Conservation (phyloP, 2,888 invertebrate species). For the Andrena trimmerana region DNA sequence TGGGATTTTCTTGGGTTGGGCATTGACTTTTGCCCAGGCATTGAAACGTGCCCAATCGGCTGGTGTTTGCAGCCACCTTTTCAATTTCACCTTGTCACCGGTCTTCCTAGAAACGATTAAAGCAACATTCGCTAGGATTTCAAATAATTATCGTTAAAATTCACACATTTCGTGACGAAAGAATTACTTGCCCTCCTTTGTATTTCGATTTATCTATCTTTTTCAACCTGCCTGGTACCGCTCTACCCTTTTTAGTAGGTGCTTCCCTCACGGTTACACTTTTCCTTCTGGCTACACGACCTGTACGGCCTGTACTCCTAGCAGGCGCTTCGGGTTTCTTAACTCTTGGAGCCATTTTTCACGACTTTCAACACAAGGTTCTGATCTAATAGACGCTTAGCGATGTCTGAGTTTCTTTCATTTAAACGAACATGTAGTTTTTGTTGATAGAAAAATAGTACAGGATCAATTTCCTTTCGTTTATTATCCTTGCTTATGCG, state of each 20-base stretch:
- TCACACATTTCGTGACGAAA: not conserved
- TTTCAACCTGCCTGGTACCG: not conserved
- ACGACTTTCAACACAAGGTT: too few relatives aligned
- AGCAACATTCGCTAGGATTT: not conserved
- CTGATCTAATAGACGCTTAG: too few relatives aligned
- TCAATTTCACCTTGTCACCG: slow-evolving; percentile 41
- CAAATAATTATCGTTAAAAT: not conserved
- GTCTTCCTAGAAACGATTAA: not conserved
- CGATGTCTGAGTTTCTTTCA: too few relatives aligned
- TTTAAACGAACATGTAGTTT: not conserved
- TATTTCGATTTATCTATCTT: slow-evolving; percentile 3
- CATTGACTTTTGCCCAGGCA: slow-evolving; percentile 75
- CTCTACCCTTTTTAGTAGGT: not conserved
- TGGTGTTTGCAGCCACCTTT: slow-evolving; percentile 74
- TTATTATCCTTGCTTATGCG: not conserved
- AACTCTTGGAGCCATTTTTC: slow-evolving; percentile 10
- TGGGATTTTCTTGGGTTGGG: slow-evolving; percentile 70
- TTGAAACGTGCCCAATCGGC: slow-evolving; percentile 77
- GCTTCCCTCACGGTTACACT: not conserved
- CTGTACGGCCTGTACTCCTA: not conserved
- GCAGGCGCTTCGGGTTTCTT: not conserved
- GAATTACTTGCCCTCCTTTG: slow-evolving; percentile 20
- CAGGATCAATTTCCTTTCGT: not conserved
- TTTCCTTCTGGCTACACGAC: not conserved
- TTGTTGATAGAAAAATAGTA: too few relatives aligned